phyloP scores from a whole-genome alignment of 1,140 invertebrate species.

The Campoletis sonorensis region DNA sequence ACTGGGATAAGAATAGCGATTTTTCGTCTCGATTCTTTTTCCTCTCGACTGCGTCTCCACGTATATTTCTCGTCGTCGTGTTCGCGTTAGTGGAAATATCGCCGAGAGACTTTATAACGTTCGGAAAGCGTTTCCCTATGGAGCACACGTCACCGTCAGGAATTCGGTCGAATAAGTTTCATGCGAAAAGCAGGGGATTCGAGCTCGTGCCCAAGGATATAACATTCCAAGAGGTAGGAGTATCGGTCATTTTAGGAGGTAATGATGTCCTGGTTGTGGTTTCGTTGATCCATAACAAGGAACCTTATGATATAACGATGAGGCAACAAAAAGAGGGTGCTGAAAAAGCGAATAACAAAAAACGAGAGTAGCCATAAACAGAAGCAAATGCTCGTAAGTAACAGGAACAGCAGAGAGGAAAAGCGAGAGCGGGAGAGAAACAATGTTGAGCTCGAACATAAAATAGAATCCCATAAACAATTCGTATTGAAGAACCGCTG shows the following conservation, averaged over 20 bases:
- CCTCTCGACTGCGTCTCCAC: slow-evolving; percentile 2
- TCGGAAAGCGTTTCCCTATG: not conserved
- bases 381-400: not conserved
- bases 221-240: not conserved
- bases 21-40: slow-evolving; percentile 8
- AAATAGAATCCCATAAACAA: slow-evolving; percentile 35
- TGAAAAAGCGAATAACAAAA: not conserved
- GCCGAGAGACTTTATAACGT: not conserved
- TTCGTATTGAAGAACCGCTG: slow-evolving; percentile 7
- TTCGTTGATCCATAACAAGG: not conserved
- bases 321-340: no score
- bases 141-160: not conserved
- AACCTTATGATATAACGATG: no score
- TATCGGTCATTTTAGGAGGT: not conserved
- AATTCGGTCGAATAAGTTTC: not conserved
- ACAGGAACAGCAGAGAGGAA: not conserved
- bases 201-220: not conserved
- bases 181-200: not conserved
- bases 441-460: not conserved
- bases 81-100: slow-evolving; percentile 7
- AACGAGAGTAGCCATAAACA: not conserved
- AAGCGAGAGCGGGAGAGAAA: no score
- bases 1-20: not conserved
- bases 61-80: slow-evolving; percentile 10
- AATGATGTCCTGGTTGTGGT: not conserved